Conservation (phyloP, 2,888 invertebrate species). For the Mythimna lalbum region DNA sequence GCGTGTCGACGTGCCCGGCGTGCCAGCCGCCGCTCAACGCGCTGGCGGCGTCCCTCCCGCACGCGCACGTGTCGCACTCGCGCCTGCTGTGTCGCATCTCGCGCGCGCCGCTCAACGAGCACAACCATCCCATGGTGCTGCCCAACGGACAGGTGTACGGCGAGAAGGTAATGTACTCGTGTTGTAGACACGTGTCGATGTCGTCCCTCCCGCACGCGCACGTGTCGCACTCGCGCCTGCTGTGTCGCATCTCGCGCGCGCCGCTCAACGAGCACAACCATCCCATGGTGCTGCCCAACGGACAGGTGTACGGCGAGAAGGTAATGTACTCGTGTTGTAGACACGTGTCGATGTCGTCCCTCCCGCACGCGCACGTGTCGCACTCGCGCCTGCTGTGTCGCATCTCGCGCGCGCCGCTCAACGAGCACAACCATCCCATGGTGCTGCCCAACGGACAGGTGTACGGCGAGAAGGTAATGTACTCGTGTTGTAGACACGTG, state of each 20-base stretch:
- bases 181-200: constrained; percentile 74
- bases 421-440: constrained; percentile 99
- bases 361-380: constrained; percentile 99
- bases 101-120: constrained; percentile 97
- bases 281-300: constrained; percentile 99
- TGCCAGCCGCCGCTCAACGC: constrained; percentile 97
- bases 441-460: constrained; percentile 99
- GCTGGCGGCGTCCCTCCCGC: constrained; percentile 96
- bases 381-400: constrained; percentile 98
- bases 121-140: constrained; percentile 99
- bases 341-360: constrained; percentile 89
- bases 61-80: constrained; percentile 99
- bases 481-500: background rate
- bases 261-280: constrained; percentile 99
- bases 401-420: constrained; percentile 97
- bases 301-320: constrained; percentile 98
- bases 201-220: constrained; percentile 96
- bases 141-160: constrained; percentile 99
- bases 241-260: constrained; percentile 97
- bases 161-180: constrained; percentile 92
- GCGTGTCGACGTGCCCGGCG: constrained; percentile 97
- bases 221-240: constrained; percentile 98
- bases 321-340: constrained; percentile 77
- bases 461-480: constrained; percentile 95
- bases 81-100: constrained; percentile 97